Evolutionary conservation across 2,113 vertebrate species (phyloP).

Genomic region (Stigmatopora argus): DNA sequence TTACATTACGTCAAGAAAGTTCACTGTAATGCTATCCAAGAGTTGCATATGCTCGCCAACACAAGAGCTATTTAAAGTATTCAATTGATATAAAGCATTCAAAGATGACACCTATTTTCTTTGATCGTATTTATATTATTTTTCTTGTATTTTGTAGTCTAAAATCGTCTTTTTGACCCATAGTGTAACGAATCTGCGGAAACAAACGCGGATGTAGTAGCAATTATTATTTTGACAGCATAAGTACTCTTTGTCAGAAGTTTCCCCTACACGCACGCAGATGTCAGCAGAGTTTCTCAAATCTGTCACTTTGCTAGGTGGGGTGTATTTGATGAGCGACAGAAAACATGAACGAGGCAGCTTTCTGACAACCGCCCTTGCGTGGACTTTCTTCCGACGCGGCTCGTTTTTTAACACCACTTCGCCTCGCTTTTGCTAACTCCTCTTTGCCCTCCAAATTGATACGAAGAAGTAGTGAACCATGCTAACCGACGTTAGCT

Average conservation of each 20-base stretch:
- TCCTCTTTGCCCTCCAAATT: conserved; percentile 1
- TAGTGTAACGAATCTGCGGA: background rate
- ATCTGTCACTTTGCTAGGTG: conserved; percentile 58
- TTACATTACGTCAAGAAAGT: background rate
- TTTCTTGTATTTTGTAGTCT: background rate
- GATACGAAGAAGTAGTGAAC: too few relatives aligned
- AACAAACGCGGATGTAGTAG: conserved; percentile 10
- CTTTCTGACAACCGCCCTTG: conserved; percentile 17
- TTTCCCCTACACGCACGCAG: conserved; percentile 50
- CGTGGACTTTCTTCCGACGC: conserved; percentile 4
- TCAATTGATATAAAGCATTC: background rate
- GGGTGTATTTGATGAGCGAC: conserved; percentile 24
- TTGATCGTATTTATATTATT: background rate
- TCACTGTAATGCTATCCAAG: background rate
- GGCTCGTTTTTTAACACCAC: background rate
- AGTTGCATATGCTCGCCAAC: background rate
- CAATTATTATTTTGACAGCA: accelerated
- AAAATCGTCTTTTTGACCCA: background rate
- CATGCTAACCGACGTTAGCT: conserved; percentile 50
- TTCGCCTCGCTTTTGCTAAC: conserved; percentile 7
- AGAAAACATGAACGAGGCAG: conserved; percentile 1
- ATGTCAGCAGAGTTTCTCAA: conserved; percentile 63
- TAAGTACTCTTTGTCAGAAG: conserved; percentile 20
- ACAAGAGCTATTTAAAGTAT: background rate
- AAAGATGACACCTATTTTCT: background rate